Evolutionary conservation across 2,888 invertebrate species (phyloP).

Genomic region (Lasioglossum oenotherae): DNA sequence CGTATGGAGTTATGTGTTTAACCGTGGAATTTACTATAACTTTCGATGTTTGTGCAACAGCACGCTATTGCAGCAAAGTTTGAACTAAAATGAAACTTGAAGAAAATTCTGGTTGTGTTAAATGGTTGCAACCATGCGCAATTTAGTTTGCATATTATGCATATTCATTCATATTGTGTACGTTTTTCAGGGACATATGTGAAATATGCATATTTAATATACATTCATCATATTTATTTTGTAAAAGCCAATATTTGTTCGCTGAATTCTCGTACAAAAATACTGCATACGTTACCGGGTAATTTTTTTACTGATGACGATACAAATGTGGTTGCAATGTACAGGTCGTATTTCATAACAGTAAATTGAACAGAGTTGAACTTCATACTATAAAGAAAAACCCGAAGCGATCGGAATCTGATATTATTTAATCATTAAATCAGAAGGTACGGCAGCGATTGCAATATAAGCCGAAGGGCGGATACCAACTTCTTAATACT

Average conservation of each 20-base stretch:
- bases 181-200: background rate
- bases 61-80: background rate
- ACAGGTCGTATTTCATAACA: too few relatives aligned
- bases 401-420: background rate
- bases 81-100: background rate
- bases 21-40: background rate
- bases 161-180: background rate
- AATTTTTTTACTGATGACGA: background rate
- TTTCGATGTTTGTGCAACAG: background rate
- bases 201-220: background rate
- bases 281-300: background rate
- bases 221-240: background rate
- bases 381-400: background rate
- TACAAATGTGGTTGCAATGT: background rate
- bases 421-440: background rate
- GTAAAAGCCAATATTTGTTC: background rate
- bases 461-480: background rate
- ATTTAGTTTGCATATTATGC: background rate
- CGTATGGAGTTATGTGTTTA: too few relatives aligned
- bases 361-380: too few relatives aligned
- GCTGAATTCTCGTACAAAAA: background rate
- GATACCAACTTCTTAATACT: background rate
- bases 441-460: background rate
- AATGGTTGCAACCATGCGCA: background rate
- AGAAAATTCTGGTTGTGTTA: background rate